A percentile compares a stretch with the other conserved stretches of the same genome.
Conservation (phyloP, 2,113 vertebrate genomes). For the Anolis carolinensis region DNA sequence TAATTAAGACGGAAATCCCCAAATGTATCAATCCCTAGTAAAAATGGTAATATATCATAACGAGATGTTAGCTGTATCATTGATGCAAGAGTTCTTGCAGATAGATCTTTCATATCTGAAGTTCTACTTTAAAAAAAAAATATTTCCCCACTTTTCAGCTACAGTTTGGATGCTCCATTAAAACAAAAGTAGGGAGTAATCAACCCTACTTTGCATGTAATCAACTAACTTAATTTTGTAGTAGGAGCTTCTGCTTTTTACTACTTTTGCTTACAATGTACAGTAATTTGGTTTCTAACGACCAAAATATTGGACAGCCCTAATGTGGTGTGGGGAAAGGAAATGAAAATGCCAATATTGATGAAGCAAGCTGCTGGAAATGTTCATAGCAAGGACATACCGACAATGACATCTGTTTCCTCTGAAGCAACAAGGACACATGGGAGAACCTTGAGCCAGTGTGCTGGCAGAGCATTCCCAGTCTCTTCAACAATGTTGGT, state of each 20-base stretch:
- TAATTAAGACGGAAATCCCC: background rate
- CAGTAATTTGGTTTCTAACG: background rate
- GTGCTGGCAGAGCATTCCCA: background rate
- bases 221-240: background rate
- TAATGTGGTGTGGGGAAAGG: background rate
- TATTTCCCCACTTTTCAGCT: too few relatives aligned
- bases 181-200: background rate
- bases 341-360: background rate
- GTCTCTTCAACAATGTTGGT: background rate
- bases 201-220: background rate
- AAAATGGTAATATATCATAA: background rate
- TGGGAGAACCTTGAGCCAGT: background rate
- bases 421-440: background rate
- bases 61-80: background rate
- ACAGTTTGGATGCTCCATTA: background rate
- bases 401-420: background rate
- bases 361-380: background rate
- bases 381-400: background rate
- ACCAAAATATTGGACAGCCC: background rate
- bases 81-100: background rate
- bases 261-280: too few relatives aligned
- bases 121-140: too few relatives aligned
- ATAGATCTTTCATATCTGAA: too few relatives aligned
- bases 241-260: background rate
- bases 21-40: background rate